Conservation (phyloP, 2,888 invertebrate genomes). For the Diogma glabrata region DNA sequence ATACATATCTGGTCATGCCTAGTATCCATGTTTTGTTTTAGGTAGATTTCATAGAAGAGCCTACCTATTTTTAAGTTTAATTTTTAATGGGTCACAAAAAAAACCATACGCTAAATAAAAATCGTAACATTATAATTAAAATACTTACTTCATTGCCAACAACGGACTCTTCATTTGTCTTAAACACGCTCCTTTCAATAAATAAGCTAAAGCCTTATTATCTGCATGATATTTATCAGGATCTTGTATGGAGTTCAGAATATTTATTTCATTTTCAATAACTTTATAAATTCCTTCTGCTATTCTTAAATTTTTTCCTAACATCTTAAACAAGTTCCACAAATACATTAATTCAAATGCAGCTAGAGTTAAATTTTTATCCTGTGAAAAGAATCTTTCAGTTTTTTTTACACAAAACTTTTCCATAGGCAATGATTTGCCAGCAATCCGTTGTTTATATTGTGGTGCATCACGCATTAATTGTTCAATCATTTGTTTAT, state of each 20-base stretch:
- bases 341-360: slow-evolving; percentile 79
- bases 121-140: neutral
- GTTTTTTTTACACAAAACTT: slow-evolving; percentile 88
- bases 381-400: slow-evolving; percentile 64
- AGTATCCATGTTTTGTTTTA: too few species aligned
- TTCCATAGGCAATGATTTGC: slow-evolving; percentile 94
- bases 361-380: slow-evolving; percentile 63
- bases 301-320: slow-evolving; percentile 55
- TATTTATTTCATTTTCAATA: slow-evolving; percentile 41
- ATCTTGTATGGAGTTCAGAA: slow-evolving; percentile 23
- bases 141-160: slow-evolving; percentile 59
- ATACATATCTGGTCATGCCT: too few species aligned
- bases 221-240: slow-evolving; percentile 44
- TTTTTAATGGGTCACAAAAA: too few species aligned
- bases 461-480: slow-evolving; percentile 64
- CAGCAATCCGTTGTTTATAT: slow-evolving; percentile 82
- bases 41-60: too few species aligned
- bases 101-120: too few species aligned
- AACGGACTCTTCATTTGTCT: slow-evolving; percentile 64
- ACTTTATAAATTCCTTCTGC: slow-evolving; percentile 51
- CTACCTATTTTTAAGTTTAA: too few species aligned
- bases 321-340: slow-evolving; percentile 83
- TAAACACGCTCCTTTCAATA: slow-evolving; percentile 75
- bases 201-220: slow-evolving; percentile 60
- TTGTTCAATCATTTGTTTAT: slow-evolving; percentile 44